Conservation (phyloP, 2,888 invertebrate genomes). For the Ceratothoa steindachneri region DNA sequence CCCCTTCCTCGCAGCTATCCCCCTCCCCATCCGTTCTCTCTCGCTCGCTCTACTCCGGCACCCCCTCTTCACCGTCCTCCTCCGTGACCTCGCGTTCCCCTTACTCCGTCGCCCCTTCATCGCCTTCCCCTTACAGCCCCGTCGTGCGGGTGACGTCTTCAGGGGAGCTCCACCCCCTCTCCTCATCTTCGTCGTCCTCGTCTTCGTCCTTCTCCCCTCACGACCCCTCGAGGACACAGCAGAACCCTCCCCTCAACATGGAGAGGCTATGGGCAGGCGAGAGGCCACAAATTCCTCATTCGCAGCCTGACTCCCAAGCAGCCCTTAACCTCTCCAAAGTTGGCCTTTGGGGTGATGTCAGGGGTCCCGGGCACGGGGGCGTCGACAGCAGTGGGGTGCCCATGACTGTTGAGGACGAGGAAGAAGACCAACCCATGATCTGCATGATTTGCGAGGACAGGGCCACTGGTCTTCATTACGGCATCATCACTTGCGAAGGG, state of each 20-base stretch:
- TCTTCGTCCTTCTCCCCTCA: constrained; percentile 26
- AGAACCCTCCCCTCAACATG: constrained; percentile 70
- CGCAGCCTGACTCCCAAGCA: constrained; percentile 48
- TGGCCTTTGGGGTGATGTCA: constrained; percentile 37
- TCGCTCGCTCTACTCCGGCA: constrained; percentile 25
- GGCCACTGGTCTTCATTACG: constrained; percentile 95
- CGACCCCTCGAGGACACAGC: constrained; percentile 11
- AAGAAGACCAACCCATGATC: constrained; percentile 89
- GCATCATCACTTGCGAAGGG: constrained; percentile 98
- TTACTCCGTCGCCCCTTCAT: constrained; percentile 52
- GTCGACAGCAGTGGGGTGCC: constrained; percentile 14
- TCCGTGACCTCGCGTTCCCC: constrained; percentile 50
- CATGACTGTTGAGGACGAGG: constrained; percentile 55
- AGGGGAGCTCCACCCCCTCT: constrained; percentile 27
- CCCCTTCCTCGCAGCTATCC: constrained; percentile 44
- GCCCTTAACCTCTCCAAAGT: constrained; percentile 47
- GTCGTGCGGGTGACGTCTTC: constrained; percentile 9
- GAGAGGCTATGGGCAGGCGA: constrained; percentile 87
- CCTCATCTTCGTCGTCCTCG: constrained; percentile 17
- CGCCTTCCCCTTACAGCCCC: constrained; percentile 32
- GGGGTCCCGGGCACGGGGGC: neutral
- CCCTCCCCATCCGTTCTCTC: constrained; percentile 38
- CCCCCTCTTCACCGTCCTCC: constrained; percentile 29
- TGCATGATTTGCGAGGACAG: constrained; percentile 99
- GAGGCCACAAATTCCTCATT: constrained; percentile 64